A percentile compares a stretch with the other conserved stretches of the same genome.
These are phyloP conservation scores for Iguana delicatissima DNA, from an alignment of 2,797 vertebrate genomes.

Conservation along the genomic window DNA sequence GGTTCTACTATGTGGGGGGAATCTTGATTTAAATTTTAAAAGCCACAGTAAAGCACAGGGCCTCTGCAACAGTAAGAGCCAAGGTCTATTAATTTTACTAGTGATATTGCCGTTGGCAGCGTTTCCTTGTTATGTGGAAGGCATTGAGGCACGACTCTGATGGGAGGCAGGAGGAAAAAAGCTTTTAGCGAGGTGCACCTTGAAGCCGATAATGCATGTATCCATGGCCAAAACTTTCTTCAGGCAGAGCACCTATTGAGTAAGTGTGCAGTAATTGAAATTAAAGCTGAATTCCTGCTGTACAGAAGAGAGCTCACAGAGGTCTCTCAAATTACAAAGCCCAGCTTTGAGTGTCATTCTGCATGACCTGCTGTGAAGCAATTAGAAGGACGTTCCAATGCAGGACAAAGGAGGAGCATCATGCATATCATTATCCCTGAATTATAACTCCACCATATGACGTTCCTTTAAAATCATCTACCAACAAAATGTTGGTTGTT, in stretches of 20 bases:
- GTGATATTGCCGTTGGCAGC: conserved; percentile 27
- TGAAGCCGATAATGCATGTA: background rate
- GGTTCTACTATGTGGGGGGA: background rate
- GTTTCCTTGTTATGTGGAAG: conserved; percentile 21
- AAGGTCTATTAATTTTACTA: conserved; percentile 37
- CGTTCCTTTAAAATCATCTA: background rate
- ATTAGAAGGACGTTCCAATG: conserved; percentile 7
- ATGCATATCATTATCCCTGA: background rate
- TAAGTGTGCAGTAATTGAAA: conserved; percentile 29
- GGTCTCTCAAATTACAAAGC: conserved; percentile 21
- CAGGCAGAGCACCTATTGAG: conserved; percentile 34
- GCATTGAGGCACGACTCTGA: conserved; percentile 12
- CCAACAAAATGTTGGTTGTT: background rate
- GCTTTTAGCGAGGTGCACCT: conserved; percentile 39
- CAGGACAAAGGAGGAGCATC: rapidly evolving
- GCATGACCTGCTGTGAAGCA: conserved; percentile 4
- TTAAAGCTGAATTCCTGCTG: conserved; percentile 40
- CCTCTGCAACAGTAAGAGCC: conserved; percentile 5
- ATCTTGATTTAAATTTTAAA: conserved; percentile 21
- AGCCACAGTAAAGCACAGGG: background rate
- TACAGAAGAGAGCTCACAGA: background rate
- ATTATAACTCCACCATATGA: background rate
- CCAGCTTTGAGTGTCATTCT: conserved; percentile 7
- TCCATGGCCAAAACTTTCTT: conserved; percentile 26
- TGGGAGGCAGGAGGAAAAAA: conserved; percentile 26